phyloP scores from a whole-genome alignment of 2,113 vertebrate species.

The Mirounga angustirostris region DNA sequence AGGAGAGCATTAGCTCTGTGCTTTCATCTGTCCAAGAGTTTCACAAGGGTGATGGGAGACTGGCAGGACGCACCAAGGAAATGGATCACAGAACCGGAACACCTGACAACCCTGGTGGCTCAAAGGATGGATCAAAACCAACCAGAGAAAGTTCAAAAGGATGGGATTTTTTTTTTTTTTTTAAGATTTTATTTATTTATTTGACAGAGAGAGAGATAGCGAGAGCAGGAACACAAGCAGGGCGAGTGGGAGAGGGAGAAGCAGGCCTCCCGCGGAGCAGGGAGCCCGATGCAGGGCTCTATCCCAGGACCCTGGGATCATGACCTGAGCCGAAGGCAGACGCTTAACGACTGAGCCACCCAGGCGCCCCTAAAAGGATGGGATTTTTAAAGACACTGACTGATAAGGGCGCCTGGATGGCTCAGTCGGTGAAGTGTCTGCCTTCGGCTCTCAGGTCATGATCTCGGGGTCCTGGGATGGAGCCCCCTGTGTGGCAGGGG shows the following conservation, averaged over 20 bases:
- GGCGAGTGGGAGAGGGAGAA: too few species aligned
- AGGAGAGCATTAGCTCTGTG: not conserved
- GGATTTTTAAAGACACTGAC: not conserved
- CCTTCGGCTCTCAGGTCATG: not conserved
- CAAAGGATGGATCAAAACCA: not conserved
- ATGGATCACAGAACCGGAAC: not conserved
- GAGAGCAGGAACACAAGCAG: too few species aligned
- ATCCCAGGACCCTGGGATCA: too few species aligned
- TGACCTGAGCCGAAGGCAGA: too few species aligned
- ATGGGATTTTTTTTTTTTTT: not conserved
- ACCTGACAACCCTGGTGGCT: not conserved
- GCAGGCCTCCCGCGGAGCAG: too few species aligned
- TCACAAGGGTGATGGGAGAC: not conserved
- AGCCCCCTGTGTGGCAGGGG: not conserved
- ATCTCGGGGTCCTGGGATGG: not conserved
- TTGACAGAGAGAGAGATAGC: too few species aligned
- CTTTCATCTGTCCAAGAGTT: not conserved
- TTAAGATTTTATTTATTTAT: too few species aligned
- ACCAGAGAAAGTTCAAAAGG: not conserved
- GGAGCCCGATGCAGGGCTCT: too few species aligned
- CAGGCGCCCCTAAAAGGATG: not conserved
- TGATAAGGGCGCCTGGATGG: not conserved
- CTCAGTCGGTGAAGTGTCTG: fast-evolving
- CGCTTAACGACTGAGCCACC: too few species aligned
- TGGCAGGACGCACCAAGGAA: not conserved